Conservation (phyloP, 2,888 invertebrate species). For the Tachina grossa region DNA sequence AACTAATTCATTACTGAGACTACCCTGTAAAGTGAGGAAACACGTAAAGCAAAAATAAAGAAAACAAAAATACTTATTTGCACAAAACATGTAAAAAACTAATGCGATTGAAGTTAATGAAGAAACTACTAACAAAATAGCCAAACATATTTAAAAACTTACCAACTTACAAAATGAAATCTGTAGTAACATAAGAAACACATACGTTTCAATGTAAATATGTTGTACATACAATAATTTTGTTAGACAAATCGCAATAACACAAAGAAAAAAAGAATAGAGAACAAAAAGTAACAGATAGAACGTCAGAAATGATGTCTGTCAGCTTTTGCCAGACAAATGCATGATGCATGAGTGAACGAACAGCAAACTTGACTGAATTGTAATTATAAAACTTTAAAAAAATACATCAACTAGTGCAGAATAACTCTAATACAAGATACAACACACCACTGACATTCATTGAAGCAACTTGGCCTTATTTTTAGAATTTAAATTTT, state of each 20-base stretch:
- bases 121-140: slow-evolving; percentile 62
- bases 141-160: slow-evolving; percentile 34
- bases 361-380: slow-evolving; percentile 41
- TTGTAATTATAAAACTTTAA: slow-evolving; percentile 31
- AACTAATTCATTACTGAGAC: neutral
- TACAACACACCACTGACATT: neutral
- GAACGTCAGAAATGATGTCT: slow-evolving; percentile 17
- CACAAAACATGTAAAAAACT: slow-evolving; percentile 32
- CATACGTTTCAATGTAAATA: neutral
- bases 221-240: slow-evolving; percentile 7
- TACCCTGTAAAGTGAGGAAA: slow-evolving; percentile 4
- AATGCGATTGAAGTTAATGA: slow-evolving; percentile 65
- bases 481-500: neutral
- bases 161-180: slow-evolving; percentile 20
- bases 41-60: neutral
- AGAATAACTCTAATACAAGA: neutral
- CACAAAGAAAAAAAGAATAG: neutral
- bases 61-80: neutral
- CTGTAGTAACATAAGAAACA: slow-evolving; percentile 4
- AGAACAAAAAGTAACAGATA: neutral
- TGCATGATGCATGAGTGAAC: slow-evolving; percentile 31
- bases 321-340: slow-evolving; percentile 20
- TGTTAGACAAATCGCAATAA: slow-evolving; percentile 10
- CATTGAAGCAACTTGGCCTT: neutral
- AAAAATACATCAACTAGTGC: neutral